Base-by-base conservation (phyloP, 2,797 vertebrate species). In the Mus minutoides region DNA sequence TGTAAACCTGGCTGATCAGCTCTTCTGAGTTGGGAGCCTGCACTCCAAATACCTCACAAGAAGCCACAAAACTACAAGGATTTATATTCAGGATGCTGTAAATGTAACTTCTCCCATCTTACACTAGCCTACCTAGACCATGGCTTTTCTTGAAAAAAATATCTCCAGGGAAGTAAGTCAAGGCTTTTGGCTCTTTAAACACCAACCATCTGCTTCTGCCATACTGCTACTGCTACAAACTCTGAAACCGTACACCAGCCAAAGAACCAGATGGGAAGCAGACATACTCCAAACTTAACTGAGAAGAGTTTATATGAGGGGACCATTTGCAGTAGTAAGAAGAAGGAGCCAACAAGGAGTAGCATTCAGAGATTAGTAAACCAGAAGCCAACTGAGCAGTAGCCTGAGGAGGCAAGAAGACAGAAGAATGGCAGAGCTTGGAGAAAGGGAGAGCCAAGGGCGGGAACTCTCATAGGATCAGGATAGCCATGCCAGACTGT, bases 221-320 rank as follows among this genome's bases (percentile, higher is more conserved):
- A 46, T 40, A 34, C 29, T 79, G 29, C 56, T 90, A 64, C 58
- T 92, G 34, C 46, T 78, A 62, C 24, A 46, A 22, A 64, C n/a
- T 92, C 71, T 76, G 88, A 85, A 64, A 93, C 76, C 58, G 46
- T 2, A 3, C 5, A 73, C 22, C 71, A 82, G 67, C 43, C 75
- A 83, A 83, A 34, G 49, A 67, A 13, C 60, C 49, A 75, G 82
- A 54, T 40, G 78, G 77, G 60, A 93, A 49, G 88, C 94, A 96
- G 82, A 79, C 79, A 92, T 43, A 73, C 37, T 76, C 88, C 79
- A 34, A 58, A 86, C 62, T 92, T 94, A 92, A 78, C 14, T 79
- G 73, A 69, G 90, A 89, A 82, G 54, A 40, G 43, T 88, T 76
- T n/a, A 86, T 19, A 0, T 56, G 14, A 52, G 34, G 67, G 46